Evolutionary conservation across 2,113 vertebrate genomes (phyloP).

Genomic region (Sialia sialis): DNA sequence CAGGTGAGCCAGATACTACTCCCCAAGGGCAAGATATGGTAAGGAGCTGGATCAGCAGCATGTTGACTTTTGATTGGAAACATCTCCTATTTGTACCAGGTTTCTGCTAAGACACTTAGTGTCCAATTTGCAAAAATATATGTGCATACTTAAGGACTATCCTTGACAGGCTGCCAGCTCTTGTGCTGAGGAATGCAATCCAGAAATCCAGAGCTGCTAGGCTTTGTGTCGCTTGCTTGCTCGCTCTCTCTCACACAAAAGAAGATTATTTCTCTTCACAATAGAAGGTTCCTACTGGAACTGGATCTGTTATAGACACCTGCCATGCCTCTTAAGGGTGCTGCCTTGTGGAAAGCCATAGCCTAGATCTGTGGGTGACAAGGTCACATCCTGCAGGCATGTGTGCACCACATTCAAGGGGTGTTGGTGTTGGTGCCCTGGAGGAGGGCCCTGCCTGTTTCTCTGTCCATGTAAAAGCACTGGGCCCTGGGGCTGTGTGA

Average conservation of each 20-base stretch:
- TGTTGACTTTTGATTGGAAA: neutral
- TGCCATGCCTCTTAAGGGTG: neutral
- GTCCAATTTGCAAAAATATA: neutral
- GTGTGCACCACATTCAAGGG: neutral
- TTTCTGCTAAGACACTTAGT: neutral
- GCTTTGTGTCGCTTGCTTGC: neutral
- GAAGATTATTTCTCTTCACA: neutral
- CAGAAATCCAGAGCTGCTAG: neutral
- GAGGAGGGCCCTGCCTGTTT: neutral
- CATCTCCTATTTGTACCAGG: neutral
- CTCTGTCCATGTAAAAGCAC: neutral
- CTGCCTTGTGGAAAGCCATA: neutral
- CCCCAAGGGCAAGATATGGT: neutral
- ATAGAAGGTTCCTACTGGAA: neutral
- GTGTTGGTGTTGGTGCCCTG: neutral
- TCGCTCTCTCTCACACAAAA: fast-evolving
- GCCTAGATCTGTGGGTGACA: neutral
- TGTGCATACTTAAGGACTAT: neutral
- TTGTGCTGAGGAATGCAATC: neutral
- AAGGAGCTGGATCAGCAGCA: neutral
- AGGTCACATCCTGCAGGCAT: neutral
- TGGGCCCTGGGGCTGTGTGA: neutral
- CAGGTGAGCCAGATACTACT: neutral
- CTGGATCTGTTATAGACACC: neutral
- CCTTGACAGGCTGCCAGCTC: neutral